phyloP scores from a whole-genome alignment of 1,140 invertebrate genomes.

The Cyrtorhinus lividipennis region DNA sequence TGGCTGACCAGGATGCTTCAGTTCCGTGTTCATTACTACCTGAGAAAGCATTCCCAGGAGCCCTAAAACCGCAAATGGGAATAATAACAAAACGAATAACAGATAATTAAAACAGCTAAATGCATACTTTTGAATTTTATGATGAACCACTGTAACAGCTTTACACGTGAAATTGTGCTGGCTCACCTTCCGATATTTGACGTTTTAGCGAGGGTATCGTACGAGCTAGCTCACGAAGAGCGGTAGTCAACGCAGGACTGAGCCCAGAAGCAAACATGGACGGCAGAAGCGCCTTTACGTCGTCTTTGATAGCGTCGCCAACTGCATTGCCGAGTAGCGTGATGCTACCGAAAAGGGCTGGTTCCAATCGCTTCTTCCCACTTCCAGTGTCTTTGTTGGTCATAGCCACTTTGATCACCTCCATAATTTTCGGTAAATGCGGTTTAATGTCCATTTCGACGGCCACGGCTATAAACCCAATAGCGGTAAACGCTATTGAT shows the following conservation, averaged over 20 bases:
- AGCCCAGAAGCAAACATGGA: conserved; percentile 84
- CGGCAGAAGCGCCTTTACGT: conserved; percentile 75
- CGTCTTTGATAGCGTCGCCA: conserved; percentile 47
- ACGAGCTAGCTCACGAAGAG: conserved; percentile 74
- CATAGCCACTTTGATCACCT: conserved; percentile 62
- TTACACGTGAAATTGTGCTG: too few species aligned
- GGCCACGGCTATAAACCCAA: conserved; percentile 84
- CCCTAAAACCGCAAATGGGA: too few species aligned
- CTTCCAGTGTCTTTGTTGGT: conserved; percentile 53
- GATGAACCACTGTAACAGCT: too few species aligned
- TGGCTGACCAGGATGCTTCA: conserved; percentile 53
- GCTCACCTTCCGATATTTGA: conserved; percentile 83
- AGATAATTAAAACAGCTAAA: too few species aligned
- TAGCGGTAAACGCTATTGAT: conserved; percentile 65
- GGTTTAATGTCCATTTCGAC: conserved; percentile 65
- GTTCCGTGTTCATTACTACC: conserved; percentile 76
- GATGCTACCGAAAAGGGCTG: conserved; percentile 88
- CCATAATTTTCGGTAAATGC: conserved; percentile 73
- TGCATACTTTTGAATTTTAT: too few species aligned
- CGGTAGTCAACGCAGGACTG: conserved; percentile 77
- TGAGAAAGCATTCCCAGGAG: conserved; percentile 41
- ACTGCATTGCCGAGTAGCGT: conserved; percentile 80
- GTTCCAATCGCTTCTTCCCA: conserved; percentile 63
- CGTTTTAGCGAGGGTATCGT: conserved; percentile 74
- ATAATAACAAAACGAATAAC: too few species aligned